Evolutionary conservation across 2,888 invertebrate genomes (phyloP), one percentile per base, ranked within the genome.

Genomic region (Drosophila austrosaltans): DNA sequence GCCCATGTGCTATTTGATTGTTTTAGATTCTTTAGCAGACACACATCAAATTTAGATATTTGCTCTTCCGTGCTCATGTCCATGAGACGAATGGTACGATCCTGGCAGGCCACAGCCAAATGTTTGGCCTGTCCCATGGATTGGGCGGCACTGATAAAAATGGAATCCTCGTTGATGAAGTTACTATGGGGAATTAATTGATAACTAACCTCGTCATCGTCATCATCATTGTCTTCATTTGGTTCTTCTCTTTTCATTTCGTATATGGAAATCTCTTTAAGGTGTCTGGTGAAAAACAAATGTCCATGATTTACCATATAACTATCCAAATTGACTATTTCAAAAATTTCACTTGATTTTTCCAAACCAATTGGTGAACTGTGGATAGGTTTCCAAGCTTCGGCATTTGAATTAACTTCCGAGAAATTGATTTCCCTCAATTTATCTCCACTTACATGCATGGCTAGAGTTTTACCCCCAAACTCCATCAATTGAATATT

Each of bases 91-190:
- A 92, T 66, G 10, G 76, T 78, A 42, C 88, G 89, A 69, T 89
- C 87, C 67, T 92, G 87, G 61, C 87, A 84, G 2, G 90, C 89
- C 1, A 92, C 67, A 3, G 89, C 73, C 32, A 92, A 75, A 1
- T 76, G 77, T 22, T 72, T 76, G 0, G 69, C 56, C n/a, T 78
- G 60, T 0, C 72, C 70, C 0, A 66, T 2, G 0, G 89, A 84
- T 42, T 90, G 90, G 0, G 90, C 78, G 16, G 84, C 90, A 60
- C 92, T 91, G 3, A 91, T 90, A 10, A 91, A 88, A 1, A 91
- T 91, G 2, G 59, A 75, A 1, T 65, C 61, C 0, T 65, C 16
- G 20, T 61, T 74, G 39, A 10, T 78, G 53, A 70, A 77, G 44
- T 66, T 72, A 20, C 64, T 59, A 6, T 72, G 78, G n/a, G 69